A percentile compares a stretch with the other conserved stretches of the same genome.
Conservation (phyloP, 2,113 vertebrate genomes). For the Hyperoodon ampullatus region DNA sequence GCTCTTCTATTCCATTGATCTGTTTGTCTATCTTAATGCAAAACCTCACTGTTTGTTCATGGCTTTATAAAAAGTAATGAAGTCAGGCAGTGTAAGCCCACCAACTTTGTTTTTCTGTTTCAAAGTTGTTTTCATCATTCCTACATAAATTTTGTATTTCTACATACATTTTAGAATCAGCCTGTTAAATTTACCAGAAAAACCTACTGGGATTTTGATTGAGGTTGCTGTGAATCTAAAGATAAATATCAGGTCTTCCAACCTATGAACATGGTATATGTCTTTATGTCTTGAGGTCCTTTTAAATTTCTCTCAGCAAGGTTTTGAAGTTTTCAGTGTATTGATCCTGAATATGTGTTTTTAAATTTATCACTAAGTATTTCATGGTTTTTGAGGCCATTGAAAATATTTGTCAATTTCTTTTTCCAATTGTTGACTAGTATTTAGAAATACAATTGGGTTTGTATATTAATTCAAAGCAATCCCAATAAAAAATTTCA, state of each 20-base stretch:
- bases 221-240: too few relatives aligned
- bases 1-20: background rate
- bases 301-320: background rate
- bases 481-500: background rate
- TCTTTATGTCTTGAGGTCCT: background rate
- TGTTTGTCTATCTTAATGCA: accelerated
- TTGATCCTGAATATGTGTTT: background rate
- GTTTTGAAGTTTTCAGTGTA: background rate
- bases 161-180: background rate
- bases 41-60: background rate
- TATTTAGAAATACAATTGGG: background rate
- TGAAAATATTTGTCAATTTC: background rate
- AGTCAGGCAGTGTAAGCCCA: background rate
- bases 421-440: background rate
- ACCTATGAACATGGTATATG: accelerated
- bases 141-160: too few relatives aligned
- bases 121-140: background rate
- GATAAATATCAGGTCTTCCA: background rate
- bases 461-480: background rate
- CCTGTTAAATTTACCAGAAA: background rate
- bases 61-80: background rate
- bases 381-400: background rate
- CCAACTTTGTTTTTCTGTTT: background rate
- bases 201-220: too few relatives aligned
- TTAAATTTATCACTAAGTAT: background rate